A percentile compares a stretch with the other conserved stretches of the same genome.
Evolutionary conservation across 2,888 invertebrate species (phyloP).

Genomic region (Meiosimyza decipiens): DNA sequence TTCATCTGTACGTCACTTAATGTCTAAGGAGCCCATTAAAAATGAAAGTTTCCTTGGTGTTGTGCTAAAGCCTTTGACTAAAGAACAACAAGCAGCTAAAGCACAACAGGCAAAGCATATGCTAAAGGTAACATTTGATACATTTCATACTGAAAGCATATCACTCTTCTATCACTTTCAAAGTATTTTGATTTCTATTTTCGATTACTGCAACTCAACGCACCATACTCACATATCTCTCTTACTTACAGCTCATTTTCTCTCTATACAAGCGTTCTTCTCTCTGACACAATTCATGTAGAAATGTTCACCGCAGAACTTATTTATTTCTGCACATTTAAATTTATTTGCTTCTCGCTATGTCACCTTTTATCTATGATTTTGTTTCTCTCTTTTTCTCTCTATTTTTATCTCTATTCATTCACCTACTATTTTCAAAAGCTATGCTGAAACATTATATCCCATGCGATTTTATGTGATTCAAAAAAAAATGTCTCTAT

Average conservation of each 20-base stretch:
- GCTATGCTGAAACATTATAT: background rate
- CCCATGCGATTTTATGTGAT: no score
- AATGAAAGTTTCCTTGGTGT: slow-evolving; percentile 71
- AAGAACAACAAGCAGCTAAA: slow-evolving; percentile 63
- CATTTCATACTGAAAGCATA: background rate
- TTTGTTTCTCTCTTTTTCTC: background rate
- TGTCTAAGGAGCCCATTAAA: slow-evolving; percentile 66
- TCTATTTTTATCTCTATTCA: slow-evolving; percentile 4
- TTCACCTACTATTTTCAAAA: background rate
- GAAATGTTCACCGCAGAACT: background rate
- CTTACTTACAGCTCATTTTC: background rate
- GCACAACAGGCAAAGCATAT: slow-evolving; percentile 59
- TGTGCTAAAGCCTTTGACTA: slow-evolving; percentile 73
- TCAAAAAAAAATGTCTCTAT: no score
- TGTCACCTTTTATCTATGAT: background rate
- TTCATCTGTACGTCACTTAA: slow-evolving; percentile 66
- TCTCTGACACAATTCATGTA: background rate
- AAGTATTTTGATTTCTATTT: background rate
- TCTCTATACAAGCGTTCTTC: background rate
- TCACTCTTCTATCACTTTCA: background rate
- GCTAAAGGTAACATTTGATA: slow-evolving; percentile 59
- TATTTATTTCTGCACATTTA: background rate
- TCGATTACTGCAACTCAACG: background rate
- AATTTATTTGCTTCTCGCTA: slow-evolving; percentile 1
- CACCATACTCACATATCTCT: background rate